Evolutionary conservation across 2,888 invertebrate species (phyloP), one percentile per base, ranked within the genome.

Genomic region (Chrysomela aeneicollis): DNA sequence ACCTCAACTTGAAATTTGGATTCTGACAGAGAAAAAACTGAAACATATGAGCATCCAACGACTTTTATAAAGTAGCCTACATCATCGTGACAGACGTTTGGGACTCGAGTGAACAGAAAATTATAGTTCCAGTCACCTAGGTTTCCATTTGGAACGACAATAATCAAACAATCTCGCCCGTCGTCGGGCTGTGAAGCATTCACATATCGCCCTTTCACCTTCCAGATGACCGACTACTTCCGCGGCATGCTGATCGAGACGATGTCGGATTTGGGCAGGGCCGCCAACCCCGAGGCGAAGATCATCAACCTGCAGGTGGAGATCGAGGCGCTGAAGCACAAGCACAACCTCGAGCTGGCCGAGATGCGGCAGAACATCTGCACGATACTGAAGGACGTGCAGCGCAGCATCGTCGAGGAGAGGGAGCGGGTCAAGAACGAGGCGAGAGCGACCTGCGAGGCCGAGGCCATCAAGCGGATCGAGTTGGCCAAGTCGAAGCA

Each of bases 401-500:
- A 82, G 63, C 77, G 76, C 55, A 80, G 80, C 71, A 74, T 81
- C 8, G 67, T 74, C 1, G 81, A 82, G 70, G 94, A 95, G 72
- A 88, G 89, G 73, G 80, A 87, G 26, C 86, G 90, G 8, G 82
- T 88, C 0, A 80, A 91, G 32, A 86, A 86, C 60, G 92, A 93
- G 67, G 84, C 89, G 54, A 86, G 89, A 15, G 86, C 87, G 18
- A 86, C 87, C 63, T 87, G 88, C 63, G 92, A 92, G 74, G 77
- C 85, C 0, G 94, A 95, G 63, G 86, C 90, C 35, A 86, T 90
- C 47, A 86, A 88, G 19, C 89, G 90, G 10, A 87, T 96, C 32
- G 89, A 89, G 62, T 90, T 91, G 59, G 88, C 92, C 8, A 97
- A 97, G 83, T 87, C 89, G 47, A 95, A 93, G 78, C 95, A 95